phyloP scores from a whole-genome alignment of 92 coral and sea anemone genomes.

The Galaxea fascicularis region DNA sequence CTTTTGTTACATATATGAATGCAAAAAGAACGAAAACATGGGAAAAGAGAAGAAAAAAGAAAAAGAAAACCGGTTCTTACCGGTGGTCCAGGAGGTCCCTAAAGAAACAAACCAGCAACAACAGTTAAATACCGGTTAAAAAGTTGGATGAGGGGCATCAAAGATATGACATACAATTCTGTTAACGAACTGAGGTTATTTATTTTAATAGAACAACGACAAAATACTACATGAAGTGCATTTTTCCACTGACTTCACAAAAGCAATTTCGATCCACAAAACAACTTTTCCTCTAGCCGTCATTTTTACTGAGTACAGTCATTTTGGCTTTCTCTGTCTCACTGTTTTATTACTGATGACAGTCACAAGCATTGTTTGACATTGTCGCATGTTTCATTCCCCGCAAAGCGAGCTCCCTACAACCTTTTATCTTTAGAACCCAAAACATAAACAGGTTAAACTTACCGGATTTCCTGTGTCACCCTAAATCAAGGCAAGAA shows the following conservation, averaged over 20 bases:
- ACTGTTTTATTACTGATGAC: no score
- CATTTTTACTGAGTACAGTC: no score
- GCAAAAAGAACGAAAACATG: no score
- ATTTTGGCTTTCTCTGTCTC: no score
- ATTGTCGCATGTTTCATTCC: no score
- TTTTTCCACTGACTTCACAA: no score
- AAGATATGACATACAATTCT: not conserved
- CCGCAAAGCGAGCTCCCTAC: not conserved
- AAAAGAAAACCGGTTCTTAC: conserved; percentile 61
- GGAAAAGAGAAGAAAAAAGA: not conserved
- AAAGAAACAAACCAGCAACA: not conserved
- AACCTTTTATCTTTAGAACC: not conserved
- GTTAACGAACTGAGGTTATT: not conserved
- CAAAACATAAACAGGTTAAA: not conserved
- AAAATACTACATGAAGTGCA: no score
- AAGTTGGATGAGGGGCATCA: not conserved
- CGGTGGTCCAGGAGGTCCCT: conserved; percentile 95
- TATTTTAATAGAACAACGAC: no score
- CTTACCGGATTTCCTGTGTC: conserved; percentile 58
- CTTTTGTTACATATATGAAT: not conserved
- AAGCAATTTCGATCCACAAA: no score
- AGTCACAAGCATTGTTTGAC: no score
- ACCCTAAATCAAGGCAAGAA: conserved; percentile 51
- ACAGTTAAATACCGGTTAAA: not conserved
- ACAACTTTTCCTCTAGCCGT: no score